Conservation (phyloP, 2,113 vertebrate genomes). For the Lepus timidus region DNA sequence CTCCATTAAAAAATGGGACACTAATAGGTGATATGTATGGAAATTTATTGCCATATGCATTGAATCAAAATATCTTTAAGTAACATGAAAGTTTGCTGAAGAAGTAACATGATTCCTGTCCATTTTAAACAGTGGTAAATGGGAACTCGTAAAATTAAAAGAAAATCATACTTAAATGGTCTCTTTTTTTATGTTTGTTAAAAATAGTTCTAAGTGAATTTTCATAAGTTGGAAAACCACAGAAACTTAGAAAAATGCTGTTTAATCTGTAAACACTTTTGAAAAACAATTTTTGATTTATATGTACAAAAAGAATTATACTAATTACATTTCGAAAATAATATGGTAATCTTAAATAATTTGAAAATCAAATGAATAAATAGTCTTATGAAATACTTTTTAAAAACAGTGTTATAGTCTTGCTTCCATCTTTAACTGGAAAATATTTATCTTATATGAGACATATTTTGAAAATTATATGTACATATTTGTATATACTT, state of each 20-base stretch:
- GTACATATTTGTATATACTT: background rate
- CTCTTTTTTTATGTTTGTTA: constrained; percentile 58
- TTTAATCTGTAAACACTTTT: constrained; percentile 54
- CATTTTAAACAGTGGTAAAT: constrained; percentile 75
- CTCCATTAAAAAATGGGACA: constrained; percentile 37
- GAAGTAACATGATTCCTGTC: constrained; percentile 23
- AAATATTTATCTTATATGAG: constrained; percentile 70
- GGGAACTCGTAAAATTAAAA: constrained; percentile 65
- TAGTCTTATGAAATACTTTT: constrained; percentile 73
- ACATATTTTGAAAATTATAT: constrained; percentile 73
- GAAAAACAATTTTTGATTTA: constrained; percentile 58
- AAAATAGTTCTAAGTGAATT: constrained; percentile 51
- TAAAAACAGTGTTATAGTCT: constrained; percentile 67
- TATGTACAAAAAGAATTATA: constrained; percentile 51
- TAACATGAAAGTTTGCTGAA: constrained; percentile 43
- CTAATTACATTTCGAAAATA: constrained; percentile 58
- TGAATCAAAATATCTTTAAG: constrained; percentile 74
- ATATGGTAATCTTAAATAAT: constrained; percentile 40
- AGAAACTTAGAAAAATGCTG: constrained; percentile 51
- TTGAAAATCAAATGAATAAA: constrained; percentile 57
- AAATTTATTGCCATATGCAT: constrained; percentile 75
- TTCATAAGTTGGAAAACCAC: constrained; percentile 23
- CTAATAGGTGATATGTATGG: constrained; percentile 72
- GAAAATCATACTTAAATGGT: constrained; percentile 66
- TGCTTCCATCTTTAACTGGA: constrained; percentile 70